phyloP scores from a whole-genome alignment of 2,797 vertebrate species.

The Pampus argenteus region DNA sequence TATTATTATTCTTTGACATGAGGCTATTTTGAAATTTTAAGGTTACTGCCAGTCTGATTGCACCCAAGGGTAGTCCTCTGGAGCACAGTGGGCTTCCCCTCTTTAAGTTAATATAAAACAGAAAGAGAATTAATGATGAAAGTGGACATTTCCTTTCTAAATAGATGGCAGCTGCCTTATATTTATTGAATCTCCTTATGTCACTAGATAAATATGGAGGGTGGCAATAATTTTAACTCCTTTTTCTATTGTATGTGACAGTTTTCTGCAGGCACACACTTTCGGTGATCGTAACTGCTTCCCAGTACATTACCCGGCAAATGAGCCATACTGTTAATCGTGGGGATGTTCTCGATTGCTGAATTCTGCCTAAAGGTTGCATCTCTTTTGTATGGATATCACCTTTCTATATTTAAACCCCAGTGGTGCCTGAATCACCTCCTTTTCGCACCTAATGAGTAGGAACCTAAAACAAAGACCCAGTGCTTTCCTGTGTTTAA shows the following conservation, averaged over 20 bases:
- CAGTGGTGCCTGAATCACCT: slow-evolving; percentile 73
- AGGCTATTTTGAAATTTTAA: slow-evolving; percentile 21
- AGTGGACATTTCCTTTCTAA: slow-evolving; percentile 24
- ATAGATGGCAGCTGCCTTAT: slow-evolving; percentile 1
- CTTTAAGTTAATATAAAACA: slow-evolving; percentile 14
- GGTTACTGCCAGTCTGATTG: slow-evolving; percentile 33
- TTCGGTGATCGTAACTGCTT: slow-evolving; percentile 33
- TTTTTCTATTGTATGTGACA: slow-evolving; percentile 29
- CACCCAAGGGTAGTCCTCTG: slow-evolving; percentile 10
- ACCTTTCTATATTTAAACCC: slow-evolving; percentile 79
- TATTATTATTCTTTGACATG: slow-evolving; percentile 19
- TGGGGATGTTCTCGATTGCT: slow-evolving; percentile 41
- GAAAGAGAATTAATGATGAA: slow-evolving; percentile 31
- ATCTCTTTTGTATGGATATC: slow-evolving; percentile 77
- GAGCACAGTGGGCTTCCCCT: slow-evolving; percentile 6
- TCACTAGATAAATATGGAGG: slow-evolving; percentile 18
- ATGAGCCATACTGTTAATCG: slow-evolving; percentile 48
- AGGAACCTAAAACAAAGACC: slow-evolving; percentile 82
- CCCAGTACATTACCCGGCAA: slow-evolving; percentile 39
- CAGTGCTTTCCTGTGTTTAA: slow-evolving; percentile 79
- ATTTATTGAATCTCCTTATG: slow-evolving; percentile 10
- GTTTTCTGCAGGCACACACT: slow-evolving; percentile 38
- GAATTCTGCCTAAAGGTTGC: slow-evolving; percentile 68
- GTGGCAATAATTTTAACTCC: slow-evolving; percentile 1
- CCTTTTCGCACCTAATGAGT: slow-evolving; percentile 82